Evolutionary conservation across 1,140 invertebrate species (phyloP).

Genomic region (Nasonia vitripennis): DNA sequence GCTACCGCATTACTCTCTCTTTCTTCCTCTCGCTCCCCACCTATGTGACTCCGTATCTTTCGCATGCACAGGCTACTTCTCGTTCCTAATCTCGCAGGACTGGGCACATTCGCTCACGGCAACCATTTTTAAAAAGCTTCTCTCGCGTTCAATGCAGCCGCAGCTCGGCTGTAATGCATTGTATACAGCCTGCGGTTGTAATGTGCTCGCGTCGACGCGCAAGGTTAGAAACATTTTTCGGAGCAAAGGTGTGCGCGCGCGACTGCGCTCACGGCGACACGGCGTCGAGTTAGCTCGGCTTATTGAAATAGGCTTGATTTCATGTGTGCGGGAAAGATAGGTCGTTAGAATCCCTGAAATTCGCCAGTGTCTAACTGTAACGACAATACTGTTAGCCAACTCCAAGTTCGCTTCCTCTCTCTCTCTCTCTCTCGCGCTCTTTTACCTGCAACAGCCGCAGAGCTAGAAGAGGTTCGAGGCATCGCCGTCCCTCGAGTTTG

Average conservation of each 20-base stretch:
- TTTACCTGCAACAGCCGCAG: no score
- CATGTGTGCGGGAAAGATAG: no score
- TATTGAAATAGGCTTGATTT: no score
- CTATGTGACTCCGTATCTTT: background rate
- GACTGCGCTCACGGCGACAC: no score
- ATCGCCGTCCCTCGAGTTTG: background rate
- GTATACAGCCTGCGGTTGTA: background rate
- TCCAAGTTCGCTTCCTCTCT: background rate
- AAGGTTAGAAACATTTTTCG: background rate
- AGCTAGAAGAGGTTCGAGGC: background rate
- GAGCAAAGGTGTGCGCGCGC: no score
- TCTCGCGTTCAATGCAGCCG: background rate
- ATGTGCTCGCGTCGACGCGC: no score
- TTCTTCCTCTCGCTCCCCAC: background rate
- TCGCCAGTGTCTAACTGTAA: background rate
- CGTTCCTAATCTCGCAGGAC: background rate
- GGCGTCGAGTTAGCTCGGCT: no score
- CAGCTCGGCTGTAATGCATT: background rate
- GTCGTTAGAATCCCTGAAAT: background rate
- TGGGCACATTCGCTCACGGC: background rate
- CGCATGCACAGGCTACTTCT: background rate
- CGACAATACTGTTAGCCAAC: background rate
- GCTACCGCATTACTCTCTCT: background rate
- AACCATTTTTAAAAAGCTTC: background rate
- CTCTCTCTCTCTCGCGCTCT: no score